Evolutionary conservation across 1,140 invertebrate genomes (phyloP).

Genomic region (Lucilia sericata): DNA sequence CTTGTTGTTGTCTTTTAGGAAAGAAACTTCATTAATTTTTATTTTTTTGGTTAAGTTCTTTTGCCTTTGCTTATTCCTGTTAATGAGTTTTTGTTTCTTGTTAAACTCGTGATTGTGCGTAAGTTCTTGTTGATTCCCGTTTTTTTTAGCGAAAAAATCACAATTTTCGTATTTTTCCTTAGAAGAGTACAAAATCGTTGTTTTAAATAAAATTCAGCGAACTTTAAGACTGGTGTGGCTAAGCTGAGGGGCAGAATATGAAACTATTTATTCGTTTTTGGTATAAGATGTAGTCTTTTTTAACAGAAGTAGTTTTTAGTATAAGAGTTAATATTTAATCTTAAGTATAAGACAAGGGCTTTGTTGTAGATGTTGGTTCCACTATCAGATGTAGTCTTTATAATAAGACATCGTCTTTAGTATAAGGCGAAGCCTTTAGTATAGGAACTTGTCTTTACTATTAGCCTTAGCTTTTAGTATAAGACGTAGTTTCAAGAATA

Average conservation of each 20-base stretch:
- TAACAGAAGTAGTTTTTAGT: too few species aligned
- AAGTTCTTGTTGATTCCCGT: background rate
- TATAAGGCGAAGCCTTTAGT: too few species aligned
- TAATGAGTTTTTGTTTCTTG: constrained; percentile 63
- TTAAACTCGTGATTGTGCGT: constrained; percentile 5
- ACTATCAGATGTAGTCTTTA: too few species aligned
- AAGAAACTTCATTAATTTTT: constrained; percentile 44
- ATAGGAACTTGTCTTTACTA: too few species aligned
- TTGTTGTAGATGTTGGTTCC: too few species aligned
- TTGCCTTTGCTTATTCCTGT: constrained; percentile 52
- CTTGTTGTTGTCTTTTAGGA: constrained; percentile 27
- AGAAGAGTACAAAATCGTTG: background rate
- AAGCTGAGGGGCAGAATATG: background rate
- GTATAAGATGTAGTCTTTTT: too few species aligned
- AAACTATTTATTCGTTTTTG: too few species aligned
- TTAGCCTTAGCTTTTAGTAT: too few species aligned
- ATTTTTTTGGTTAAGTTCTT: background rate
- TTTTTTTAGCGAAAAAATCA: background rate
- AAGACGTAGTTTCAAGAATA: too few species aligned
- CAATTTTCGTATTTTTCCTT: background rate
- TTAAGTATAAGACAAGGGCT: too few species aligned
- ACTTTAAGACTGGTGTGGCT: background rate
- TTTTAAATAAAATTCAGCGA: background rate
- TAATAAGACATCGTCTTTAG: too few species aligned
- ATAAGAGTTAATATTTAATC: too few species aligned